Conservation (phyloP, 2,797 vertebrate species). For the Crenuchus spilurus region DNA sequence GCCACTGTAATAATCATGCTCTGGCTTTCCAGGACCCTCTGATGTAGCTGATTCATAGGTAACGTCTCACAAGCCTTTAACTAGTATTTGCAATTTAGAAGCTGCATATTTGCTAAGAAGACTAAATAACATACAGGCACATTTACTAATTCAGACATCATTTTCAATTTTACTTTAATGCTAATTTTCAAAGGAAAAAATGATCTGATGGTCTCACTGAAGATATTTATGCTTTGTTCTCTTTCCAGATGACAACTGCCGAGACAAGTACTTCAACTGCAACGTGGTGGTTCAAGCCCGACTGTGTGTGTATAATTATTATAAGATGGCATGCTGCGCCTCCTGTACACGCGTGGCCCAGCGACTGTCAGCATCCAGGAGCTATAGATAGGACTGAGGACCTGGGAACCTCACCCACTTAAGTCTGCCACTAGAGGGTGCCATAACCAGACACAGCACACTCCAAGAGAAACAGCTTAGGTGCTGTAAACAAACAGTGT, state of each 20-base stretch:
- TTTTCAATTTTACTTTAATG: no score
- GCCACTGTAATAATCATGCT: no score
- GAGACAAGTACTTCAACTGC: constrained; percentile 95
- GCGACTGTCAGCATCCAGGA: constrained; percentile 74
- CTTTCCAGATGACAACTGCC: constrained; percentile 89
- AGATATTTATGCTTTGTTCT: background rate
- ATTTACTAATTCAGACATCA: no score
- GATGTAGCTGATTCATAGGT: no score
- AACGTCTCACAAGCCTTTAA: no score
- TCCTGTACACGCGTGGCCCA: constrained; percentile 85
- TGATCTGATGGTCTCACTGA: background rate
- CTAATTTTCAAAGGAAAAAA: background rate
- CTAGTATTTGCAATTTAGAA: no score
- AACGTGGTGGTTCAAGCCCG: constrained; percentile 96
- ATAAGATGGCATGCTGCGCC: constrained; percentile 90
- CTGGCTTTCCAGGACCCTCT: no score
- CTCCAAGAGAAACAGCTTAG: background rate
- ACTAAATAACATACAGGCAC: no score
- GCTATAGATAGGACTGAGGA: constrained; percentile 77
- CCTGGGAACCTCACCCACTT: background rate
- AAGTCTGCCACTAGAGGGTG: background rate
- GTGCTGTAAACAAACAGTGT: background rate
- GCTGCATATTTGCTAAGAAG: no score
- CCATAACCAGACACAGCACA: background rate
- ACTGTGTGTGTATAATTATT: constrained; percentile 95